Base-by-base conservation (phyloP, 2,797 vertebrate genomes). In the Hemibagrus guttatus region DNA sequence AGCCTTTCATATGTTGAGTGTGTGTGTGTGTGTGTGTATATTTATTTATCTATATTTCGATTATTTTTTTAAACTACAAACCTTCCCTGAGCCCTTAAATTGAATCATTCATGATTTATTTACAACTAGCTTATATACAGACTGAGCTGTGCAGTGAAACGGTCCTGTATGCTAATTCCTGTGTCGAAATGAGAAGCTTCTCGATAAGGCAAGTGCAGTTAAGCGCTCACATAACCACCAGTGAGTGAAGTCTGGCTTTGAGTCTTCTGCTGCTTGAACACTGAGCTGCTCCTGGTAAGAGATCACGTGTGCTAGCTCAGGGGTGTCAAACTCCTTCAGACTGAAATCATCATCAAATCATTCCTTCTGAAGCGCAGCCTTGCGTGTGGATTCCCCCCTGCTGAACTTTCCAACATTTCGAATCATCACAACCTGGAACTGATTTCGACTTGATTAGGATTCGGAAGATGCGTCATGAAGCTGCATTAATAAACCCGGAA, bases 11-110 rank as follows among this genome's bases (percentile, higher is more conserved):
- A 35, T 19, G 52, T n/a, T 19, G 61, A 56, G 21, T 28, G 21
- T 17, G 19, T n/a, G n/a, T n/a, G n/a, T n/a, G n/a, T n/a, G n/a
- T n/a, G n/a, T n/a, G n/a, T n/a, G n/a, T n/a, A n/a, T n/a, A n/a
- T n/a, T n/a, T n/a, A n/a, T n/a, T n/a, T n/a, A n/a, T n/a, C n/a
- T n/a, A n/a, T n/a, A n/a, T n/a, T n/a, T n/a, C n/a, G n/a, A 54
- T 56, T 19, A 19, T 31, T 79, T 58, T n/a, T 75, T 13, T 75
- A 0, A 85, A 85, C 31, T 52, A 21, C 6, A 52, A 42, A 52
- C 28, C 68, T 52, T 86, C 56, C 85, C 85, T 72, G 79, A 82
- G 85, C 85, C n/a, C n/a, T 26, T 49, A 82, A 26, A 42, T 26
- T 17, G n/a, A n/a, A n/a, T 39, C 14, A 72, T 61, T 52, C 46